Evolutionary conservation across 2,113 vertebrate genomes (phyloP).

Genomic region (Elephantulus edwardii): DNA sequence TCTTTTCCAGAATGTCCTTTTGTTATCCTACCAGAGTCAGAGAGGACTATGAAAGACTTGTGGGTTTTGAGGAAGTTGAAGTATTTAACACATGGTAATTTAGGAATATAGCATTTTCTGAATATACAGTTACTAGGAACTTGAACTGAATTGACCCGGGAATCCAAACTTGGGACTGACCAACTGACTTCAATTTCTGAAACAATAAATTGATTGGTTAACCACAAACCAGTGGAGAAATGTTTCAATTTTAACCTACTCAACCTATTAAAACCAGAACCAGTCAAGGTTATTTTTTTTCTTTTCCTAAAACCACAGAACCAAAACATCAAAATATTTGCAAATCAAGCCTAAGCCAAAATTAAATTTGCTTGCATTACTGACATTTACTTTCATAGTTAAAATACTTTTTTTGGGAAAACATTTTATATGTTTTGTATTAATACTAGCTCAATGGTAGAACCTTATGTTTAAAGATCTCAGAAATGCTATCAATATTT

Average conservation of each 20-base stretch:
- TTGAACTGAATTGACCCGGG: not conserved
- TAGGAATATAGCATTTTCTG: not conserved
- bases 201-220: not conserved
- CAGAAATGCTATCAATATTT: not conserved
- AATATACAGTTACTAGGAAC: not conserved
- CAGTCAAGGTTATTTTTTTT: not conserved
- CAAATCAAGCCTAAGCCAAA: not conserved
- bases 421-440: not conserved
- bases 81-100: not conserved
- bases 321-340: not conserved
- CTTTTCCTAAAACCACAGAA: not conserved
- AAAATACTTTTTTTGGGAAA: not conserved
- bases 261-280: not conserved
- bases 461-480: not conserved
- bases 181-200: not conserved
- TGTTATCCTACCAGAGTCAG: not conserved
- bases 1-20: not conserved
- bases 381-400: not conserved
- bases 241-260: not conserved
- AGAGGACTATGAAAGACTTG: not conserved
- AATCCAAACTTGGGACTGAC: not conserved
- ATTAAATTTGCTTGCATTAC: not conserved
- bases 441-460: not conserved
- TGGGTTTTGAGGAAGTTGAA: not conserved
- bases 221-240: slow-evolving; percentile 2